phyloP scores from a whole-genome alignment of 2,888 invertebrate species.

The Lysandra coridon region DNA sequence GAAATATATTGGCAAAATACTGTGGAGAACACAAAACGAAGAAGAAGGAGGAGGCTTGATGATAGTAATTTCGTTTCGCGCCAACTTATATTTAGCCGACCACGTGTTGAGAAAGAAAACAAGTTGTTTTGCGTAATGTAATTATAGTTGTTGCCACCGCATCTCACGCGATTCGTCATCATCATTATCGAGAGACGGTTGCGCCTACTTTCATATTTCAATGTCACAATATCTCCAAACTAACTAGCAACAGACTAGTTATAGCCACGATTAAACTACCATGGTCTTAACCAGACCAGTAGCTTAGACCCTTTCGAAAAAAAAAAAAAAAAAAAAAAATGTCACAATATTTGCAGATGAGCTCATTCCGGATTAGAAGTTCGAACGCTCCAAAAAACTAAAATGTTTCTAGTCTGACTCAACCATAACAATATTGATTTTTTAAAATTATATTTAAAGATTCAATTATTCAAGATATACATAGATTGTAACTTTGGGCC shows the following conservation, averaged over 20 bases:
- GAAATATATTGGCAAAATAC: not conserved
- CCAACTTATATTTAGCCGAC: conserved; percentile 10
- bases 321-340: too few species aligned
- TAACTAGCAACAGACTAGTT: too few species aligned
- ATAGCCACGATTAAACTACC: too few species aligned
- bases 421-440: not conserved
- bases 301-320: too few species aligned
- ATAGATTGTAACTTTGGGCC: not conserved
- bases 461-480: not conserved
- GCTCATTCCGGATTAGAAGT: not conserved
- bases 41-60: not conserved
- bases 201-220: conserved; percentile 8
- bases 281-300: too few species aligned
- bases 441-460: not conserved
- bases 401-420: not conserved
- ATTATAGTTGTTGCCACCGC: conserved; percentile 4
- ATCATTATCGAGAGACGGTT: not conserved
- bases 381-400: not conserved
- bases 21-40: not conserved
- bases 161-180: not conserved
- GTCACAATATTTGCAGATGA: not conserved
- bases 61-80: conserved; percentile 9
- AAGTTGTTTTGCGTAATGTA: conserved; percentile 13
- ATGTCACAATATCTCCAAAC: conserved; percentile 1
- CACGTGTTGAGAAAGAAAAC: conserved; percentile 26